Conservation (phyloP, 2,888 invertebrate species). For the Dynastes hyllus region DNA sequence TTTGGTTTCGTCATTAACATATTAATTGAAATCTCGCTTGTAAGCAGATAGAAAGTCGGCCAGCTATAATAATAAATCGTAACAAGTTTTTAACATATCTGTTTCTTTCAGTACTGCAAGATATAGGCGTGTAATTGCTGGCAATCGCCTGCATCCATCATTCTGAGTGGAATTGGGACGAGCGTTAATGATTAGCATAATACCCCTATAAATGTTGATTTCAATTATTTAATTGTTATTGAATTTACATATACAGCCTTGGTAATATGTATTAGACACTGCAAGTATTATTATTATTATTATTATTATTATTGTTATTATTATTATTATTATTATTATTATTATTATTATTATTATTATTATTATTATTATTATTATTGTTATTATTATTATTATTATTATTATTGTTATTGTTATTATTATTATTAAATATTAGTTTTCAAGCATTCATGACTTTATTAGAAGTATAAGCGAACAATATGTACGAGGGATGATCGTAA, state of each 20-base stretch:
- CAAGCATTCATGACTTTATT: no score
- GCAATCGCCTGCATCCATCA: slow-evolving; percentile 15
- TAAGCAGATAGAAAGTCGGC: neutral
- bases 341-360: no score
- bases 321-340: no score
- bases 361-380: no score
- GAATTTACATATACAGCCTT: neutral
- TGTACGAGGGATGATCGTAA: no score
- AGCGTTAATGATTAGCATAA: neutral
- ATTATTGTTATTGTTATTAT: no score
- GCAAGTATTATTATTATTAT: no score
- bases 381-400: no score
- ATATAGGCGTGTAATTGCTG: slow-evolving; percentile 28
- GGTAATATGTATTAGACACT: no score
- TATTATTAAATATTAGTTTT: no score
- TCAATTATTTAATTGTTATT: neutral
- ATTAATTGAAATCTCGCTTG: slow-evolving; percentile 35
- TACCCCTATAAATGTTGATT: neutral
- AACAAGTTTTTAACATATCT: neutral
- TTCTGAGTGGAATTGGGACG: slow-evolving; percentile 6
- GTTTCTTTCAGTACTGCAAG: neutral
- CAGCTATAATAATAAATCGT: slow-evolving; percentile 15
- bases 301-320: no score
- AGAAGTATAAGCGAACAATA: no score
- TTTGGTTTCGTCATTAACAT: slow-evolving; percentile 19